A percentile compares a stretch with the other conserved stretches of the same genome.
Conservation (phyloP, 2,797 vertebrate species). For the Phrynocephalus guinanensis region DNA sequence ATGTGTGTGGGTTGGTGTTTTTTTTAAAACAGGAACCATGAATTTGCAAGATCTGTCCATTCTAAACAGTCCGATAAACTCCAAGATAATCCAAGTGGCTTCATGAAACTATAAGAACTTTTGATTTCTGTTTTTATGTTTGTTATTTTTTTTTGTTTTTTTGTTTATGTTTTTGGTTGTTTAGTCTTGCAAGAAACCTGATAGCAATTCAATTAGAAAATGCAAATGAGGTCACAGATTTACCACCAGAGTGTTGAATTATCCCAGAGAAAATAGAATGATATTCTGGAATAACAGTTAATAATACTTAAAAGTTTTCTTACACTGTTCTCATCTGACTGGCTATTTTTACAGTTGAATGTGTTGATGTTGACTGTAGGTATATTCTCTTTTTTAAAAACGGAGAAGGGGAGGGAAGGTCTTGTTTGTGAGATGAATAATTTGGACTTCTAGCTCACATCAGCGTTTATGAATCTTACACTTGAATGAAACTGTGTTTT, state of each 20-base stretch:
- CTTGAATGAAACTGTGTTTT: slow-evolving; percentile 23
- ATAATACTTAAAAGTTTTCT: slow-evolving; percentile 67
- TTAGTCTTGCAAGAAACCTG: slow-evolving; percentile 81
- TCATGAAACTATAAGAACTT: slow-evolving; percentile 58
- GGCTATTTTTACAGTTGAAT: slow-evolving; percentile 22
- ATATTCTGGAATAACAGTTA: slow-evolving; percentile 66
- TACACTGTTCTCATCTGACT: slow-evolving; percentile 40
- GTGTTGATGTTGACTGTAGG: slow-evolving; percentile 49
- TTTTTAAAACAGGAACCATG: too few species aligned
- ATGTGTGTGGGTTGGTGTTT: too few species aligned
- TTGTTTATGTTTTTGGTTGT: slow-evolving; percentile 52
- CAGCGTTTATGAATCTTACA: slow-evolving; percentile 57
- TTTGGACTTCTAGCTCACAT: slow-evolving; percentile 22
- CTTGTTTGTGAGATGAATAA: slow-evolving; percentile 56
- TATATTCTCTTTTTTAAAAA: slow-evolving; percentile 35
- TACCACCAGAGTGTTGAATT: slow-evolving; percentile 70
- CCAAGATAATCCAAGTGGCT: slow-evolving; percentile 39
- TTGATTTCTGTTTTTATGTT: neutral
- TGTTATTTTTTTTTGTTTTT: neutral
- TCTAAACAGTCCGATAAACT: slow-evolving; percentile 38
- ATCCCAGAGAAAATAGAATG: slow-evolving; percentile 60
- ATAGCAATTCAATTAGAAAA: slow-evolving; percentile 86
- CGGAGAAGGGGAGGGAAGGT: neutral
- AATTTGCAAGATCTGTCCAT: slow-evolving; percentile 26
- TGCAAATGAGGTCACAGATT: slow-evolving; percentile 80